Evolutionary conservation across 2,797 vertebrate species (phyloP), one percentile per base, ranked within the genome.

Genomic region (Antennarius maculatus): DNA sequence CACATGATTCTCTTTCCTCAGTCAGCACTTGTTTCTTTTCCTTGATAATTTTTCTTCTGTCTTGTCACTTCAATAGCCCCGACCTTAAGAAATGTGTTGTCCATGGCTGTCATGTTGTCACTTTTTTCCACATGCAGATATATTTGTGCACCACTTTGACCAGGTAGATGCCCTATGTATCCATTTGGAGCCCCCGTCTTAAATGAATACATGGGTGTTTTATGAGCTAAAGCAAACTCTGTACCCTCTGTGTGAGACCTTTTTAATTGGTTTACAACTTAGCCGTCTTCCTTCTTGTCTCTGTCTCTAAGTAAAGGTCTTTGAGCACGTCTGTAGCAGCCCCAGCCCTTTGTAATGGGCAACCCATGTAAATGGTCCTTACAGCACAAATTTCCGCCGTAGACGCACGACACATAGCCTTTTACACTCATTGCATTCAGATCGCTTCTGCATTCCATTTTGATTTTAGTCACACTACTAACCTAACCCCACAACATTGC

Each of bases 351-450:
- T 91, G 90, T 92, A 80, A 89, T 86, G 93, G 92, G 90, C 93
- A 93, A 91, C 93, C 93, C 92, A 71, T 94, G 93, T 94, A 91
- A 92, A 93, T 94, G 93, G 93, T 93, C 93, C 92, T 89, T 73
- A 86, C 80, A 87, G 76, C 79, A 76, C 80, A 87, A 90, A 90
- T 79, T 89, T 68, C 27, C 53, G 49, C 74, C 11, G n/a, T 54
- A 85, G 72, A 84, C 72, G 7, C 68, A 77, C 54, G n/a, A 87
- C 79, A 89, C 77, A 73, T 66, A 82, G 72, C 69, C 42, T 46
- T 31, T 45, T 51, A 61, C 34, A 71, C 41, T 75, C 71, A 45
- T 79, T 77, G 83, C 84, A 85, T 50, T 74, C 54, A 69, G 47
- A 80, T 75, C 81, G 79, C 80, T 85, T 72, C 79, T 79, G 85